Evolutionary conservation across 2,797 vertebrate genomes (phyloP), one percentile per base, ranked within the genome.

Genomic region (Streptopelia turtur): DNA sequence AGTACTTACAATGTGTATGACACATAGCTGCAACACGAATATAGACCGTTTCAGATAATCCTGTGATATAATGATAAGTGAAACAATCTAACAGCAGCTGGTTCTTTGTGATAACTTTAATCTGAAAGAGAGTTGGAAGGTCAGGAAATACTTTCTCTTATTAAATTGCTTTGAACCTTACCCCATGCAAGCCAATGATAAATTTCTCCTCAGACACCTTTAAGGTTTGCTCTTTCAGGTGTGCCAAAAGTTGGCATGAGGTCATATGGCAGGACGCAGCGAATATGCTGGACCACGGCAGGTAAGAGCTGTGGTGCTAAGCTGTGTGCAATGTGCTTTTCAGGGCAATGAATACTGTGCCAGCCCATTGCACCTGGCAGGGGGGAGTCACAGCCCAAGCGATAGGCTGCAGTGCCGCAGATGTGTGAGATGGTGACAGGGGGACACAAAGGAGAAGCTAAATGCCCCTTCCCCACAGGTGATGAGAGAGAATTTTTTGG

Each of bases 101-200:
- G n/a, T 79, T 94, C 78, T 89, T 83, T 35, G 49, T 74, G 94
- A 97, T 72, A 97, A 93, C 72, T 93, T 71, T 66, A 90, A 68
- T 77, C 61, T 87, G 87, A 90, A 68, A 35, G 60, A 86, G 41
- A 41, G 89, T 0, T 27, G 39, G 50, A 55, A 28, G 4, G 64
- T 24, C 31, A 82, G 53, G 43, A 27, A 89, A n/a, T 16, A 85
- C 88, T 92, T 94, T 85, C 39, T 77, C 20, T 57, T 31, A 59
- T 10, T 72, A 83, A 89, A 75, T 45, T 79, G 24, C 56, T 89
- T 90, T 91, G 80, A 78, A 55, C 28, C 55, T 90, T 89, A 25
- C 7, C 12, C 28, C 8, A 1, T 7, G 6, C 21, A 59, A 78
- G 13, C 30, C 84, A 87, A 68, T 0, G 1, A 21, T 28, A 74